phyloP scores from a whole-genome alignment of 1,140 invertebrate genomes.

The Drosophila setifemur region DNA sequence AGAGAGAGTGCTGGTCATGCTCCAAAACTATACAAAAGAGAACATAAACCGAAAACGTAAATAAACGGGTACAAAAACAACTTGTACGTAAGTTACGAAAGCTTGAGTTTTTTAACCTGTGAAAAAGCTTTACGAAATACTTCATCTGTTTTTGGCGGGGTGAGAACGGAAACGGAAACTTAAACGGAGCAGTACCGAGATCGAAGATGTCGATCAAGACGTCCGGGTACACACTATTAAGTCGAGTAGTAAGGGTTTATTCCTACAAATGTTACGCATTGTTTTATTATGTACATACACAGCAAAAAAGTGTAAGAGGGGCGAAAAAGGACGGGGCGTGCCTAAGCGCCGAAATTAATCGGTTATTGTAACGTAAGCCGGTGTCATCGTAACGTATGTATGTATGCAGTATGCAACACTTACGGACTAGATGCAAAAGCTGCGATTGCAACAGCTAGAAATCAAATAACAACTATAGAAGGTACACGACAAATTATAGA shows the following conservation, averaged over 20 bases:
- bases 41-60: constrained; percentile 63
- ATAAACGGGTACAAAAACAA: constrained; percentile 40
- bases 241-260: constrained; percentile 13
- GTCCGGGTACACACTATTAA: constrained; percentile 21
- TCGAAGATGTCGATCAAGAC: constrained; percentile 31
- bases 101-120: constrained; percentile 46
- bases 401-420: constrained; percentile 23
- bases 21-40: constrained; percentile 68
- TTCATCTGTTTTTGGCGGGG: constrained; percentile 14
- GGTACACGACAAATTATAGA: constrained; percentile 36
- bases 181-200: constrained; percentile 18
- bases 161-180: constrained; percentile 28
- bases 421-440: constrained; percentile 43
- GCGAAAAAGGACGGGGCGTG: constrained; percentile 11
- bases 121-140: constrained; percentile 37
- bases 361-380: constrained; percentile 31
- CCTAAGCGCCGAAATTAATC: constrained; percentile 28
- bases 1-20: constrained; percentile 71
- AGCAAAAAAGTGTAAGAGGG: constrained; percentile 22
- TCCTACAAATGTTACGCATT: constrained; percentile 11
- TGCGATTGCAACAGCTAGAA: constrained; percentile 39
- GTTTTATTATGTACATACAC: constrained; percentile 23
- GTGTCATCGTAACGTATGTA: constrained; percentile 25
- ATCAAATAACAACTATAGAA: constrained; percentile 27
- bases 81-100: constrained; percentile 34